phyloP scores from a whole-genome alignment of 2,113 vertebrate species.

The Ceyx cyanopectus region DNA sequence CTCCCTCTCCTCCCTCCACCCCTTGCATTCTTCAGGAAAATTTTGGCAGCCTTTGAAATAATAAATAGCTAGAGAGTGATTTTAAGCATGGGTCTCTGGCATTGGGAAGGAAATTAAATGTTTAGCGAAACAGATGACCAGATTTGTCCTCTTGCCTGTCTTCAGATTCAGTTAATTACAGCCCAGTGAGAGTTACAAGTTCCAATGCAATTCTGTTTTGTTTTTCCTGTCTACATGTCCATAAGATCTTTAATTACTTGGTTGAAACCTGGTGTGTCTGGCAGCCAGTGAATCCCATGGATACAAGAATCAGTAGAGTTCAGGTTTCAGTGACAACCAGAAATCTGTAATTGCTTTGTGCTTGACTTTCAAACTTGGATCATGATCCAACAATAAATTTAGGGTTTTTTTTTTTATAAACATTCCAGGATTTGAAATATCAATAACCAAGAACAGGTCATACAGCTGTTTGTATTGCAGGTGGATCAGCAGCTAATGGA shows the following conservation, averaged over 20 bases:
- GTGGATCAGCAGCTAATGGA: not conserved
- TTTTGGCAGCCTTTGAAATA: constrained; percentile 7
- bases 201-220: not conserved
- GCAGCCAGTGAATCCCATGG: not conserved
- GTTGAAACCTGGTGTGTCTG: not conserved
- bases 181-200: not conserved
- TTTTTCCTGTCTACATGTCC: not conserved
- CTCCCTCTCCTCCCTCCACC: not conserved
- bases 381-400: too few species aligned
- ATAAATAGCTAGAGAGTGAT: not conserved
- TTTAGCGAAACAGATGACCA: not conserved
- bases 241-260: not conserved
- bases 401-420: too few species aligned
- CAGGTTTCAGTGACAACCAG: not conserved
- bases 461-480: not conserved
- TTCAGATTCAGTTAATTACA: not conserved
- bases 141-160: not conserved
- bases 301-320: not conserved
- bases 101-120: not conserved
- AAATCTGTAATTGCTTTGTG: not conserved
- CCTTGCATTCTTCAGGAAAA: constrained; percentile 4
- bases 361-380: not conserved
- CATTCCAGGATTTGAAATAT: not conserved
- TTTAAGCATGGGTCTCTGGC: not conserved
- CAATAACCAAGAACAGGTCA: not conserved